Base-by-base conservation (phyloP, 2,797 vertebrate species). In the Eremophila alpestris region DNA sequence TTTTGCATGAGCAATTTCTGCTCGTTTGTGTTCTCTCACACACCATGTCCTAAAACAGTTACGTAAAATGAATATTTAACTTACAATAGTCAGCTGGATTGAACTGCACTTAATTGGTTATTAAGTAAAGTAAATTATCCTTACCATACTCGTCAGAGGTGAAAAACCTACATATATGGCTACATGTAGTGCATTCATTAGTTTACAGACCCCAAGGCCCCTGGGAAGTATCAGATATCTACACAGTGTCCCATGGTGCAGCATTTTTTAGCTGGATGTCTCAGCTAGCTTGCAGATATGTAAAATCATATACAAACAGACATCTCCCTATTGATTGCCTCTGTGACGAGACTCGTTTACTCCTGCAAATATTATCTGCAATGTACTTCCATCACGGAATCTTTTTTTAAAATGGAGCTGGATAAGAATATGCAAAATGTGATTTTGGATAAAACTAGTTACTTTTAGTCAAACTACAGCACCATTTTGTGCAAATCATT, bases 1-100 rank as follows among this genome's bases (percentile, higher is more conserved):
- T 91, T 97, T 96, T 95, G 94, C 96, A 95, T 95, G 94, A 96
- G 95, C 94, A 95, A 94, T 97, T 96, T 97, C 92, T 96, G 81
- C 95, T 97, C 88, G 86, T 95, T 96, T 95, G 92, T 95, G 92
- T 91, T 96, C 94, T 95, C 93, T 97, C 89, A 91, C 83, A 94
- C 83, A 91, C 74, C 22, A 87, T 94, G 95, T 95, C 95, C 95
- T 94, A 80, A 96, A 97, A 97, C 91, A 55, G 93, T 95, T 97
- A 94, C 41, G 15, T 97, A 96, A 97, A 94, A 96, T 94, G 93
- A 96, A 94, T 97, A 93, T 96, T 96, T 95, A 96, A 95, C 95
- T 95, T 94, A 88, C 41, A 20, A 86, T 81, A 96, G 93, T 93
- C 87, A 95, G 94, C 91, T 93, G 95, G 96, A 96, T 96, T 92